Evolutionary conservation across 1,140 invertebrate species (phyloP), one percentile per base, ranked within the genome.

Genomic region (Hyposmocoma kahamanoa): DNA sequence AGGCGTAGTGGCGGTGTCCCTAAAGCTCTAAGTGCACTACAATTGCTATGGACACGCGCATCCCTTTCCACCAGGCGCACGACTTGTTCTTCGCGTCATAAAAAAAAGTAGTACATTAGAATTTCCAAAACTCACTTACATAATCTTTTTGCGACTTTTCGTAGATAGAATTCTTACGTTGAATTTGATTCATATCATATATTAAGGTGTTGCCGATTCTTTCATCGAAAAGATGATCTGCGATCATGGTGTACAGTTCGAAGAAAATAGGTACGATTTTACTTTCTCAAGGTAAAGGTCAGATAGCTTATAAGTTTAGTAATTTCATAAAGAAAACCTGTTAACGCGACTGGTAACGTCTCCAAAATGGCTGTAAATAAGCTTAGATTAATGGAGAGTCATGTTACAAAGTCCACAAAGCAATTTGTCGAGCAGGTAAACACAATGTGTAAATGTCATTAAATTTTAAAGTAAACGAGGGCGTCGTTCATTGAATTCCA

Each of bases 201-300:
- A 79, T 42, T 3, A 65, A 60, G 44, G 71, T 72, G 34, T 72
- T 70, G 39, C 73, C 75, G 24, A 84, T 71, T 1, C 71, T 70
- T 36, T 82, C 78, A 11, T 84, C 81, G 47, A 84, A 84, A 19
- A 77, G 52, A 54, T 81, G 62, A 50, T 84, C 81, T 4, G 76
- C 67, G 42, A 62, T 62, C 47, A 53, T 57, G 42, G 72, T 17
- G 32, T n/a, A n/a, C n/a, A n/a, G n/a, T n/a, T n/a, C n/a, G n/a
- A n/a, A n/a, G n/a, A n/a, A n/a, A n/a, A n/a, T n/a, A n/a, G n/a
- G n/a, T n/a, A n/a, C n/a, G n/a, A n/a, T n/a, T n/a, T n/a, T n/a
- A n/a, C n/a, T n/a, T n/a, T n/a, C n/a, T n/a, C n/a, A n/a, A n/a
- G n/a, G n/a, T n/a, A n/a, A n/a, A n/a, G n/a, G n/a, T n/a, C n/a